phyloP scores from a whole-genome alignment of 2,113 vertebrate genomes.

The Barbus barbus region DNA sequence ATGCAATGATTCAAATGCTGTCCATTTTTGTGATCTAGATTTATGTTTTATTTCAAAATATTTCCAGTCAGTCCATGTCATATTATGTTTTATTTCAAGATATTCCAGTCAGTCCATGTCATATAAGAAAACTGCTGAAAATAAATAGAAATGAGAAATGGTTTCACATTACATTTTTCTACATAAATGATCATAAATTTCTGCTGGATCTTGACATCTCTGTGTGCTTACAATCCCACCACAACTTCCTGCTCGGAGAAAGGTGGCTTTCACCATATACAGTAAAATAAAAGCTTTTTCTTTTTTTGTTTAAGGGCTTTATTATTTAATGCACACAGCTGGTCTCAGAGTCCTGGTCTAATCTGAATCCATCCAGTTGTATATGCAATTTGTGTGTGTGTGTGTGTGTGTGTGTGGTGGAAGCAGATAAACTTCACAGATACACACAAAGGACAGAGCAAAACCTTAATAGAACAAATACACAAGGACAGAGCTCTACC shows the following conservation, averaged over 20 bases:
- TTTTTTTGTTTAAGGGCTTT: not conserved
- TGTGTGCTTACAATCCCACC: constrained; percentile 3
- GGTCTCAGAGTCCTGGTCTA: constrained; percentile 9
- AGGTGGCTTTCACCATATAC: not conserved
- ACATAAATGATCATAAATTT: not conserved
- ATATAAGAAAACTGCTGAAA: not conserved
- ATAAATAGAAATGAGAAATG: constrained; percentile 18
- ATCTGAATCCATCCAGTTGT: constrained; percentile 17
- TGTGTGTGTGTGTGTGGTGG: not conserved
- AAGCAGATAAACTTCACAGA: constrained; percentile 36
- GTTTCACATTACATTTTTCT: constrained; percentile 16
- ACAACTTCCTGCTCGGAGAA: not conserved
- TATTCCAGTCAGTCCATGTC: not conserved
- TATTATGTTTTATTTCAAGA: constrained; percentile 11
- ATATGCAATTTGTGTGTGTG: too few relatives aligned
- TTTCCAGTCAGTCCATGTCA: not conserved
- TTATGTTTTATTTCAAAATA: not conserved
- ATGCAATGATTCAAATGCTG: not conserved
- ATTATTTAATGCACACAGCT: not conserved
- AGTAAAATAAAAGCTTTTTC: too few relatives aligned
- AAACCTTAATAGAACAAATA: too few relatives aligned
- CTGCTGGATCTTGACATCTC: not conserved
- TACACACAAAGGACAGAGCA: constrained; percentile 20
- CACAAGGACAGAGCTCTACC: constrained; percentile 25
- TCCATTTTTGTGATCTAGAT: not conserved